Conservation (phyloP, 2,113 vertebrate species). For the Hemiprocne comata region DNA sequence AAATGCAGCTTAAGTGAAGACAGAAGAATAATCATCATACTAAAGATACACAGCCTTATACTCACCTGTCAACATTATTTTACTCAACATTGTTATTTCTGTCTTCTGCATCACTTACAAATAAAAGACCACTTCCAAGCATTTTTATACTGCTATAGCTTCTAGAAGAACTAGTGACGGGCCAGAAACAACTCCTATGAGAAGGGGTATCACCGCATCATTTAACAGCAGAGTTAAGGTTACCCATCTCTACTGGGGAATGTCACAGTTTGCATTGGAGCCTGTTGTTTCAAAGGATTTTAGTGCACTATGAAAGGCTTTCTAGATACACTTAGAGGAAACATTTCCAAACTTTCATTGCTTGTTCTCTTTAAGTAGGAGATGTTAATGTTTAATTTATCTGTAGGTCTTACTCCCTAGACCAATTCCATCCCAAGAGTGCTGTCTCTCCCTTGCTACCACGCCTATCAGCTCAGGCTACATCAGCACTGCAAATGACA, state of each 20-base stretch:
- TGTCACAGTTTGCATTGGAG: neutral
- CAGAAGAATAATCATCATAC: neutral
- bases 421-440: neutral
- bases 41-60: neutral
- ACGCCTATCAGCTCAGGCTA: neutral
- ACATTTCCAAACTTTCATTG: neutral
- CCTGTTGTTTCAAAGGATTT: neutral
- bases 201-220: neutral
- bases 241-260: neutral
- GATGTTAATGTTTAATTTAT: neutral
- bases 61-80: neutral
- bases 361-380: neutral
- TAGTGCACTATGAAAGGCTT: neutral
- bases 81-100: neutral
- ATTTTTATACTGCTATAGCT: neutral
- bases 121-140: neutral
- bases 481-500: rapidly evolving
- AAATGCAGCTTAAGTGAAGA: neutral
- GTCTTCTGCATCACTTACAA: neutral
- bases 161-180: neutral
- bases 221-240: neutral
- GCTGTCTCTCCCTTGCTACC: neutral
- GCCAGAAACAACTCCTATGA: neutral
- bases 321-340: neutral
- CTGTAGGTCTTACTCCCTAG: neutral